Evolutionary conservation across 1,140 invertebrate genomes (phyloP).

Genomic region (Cylas formicarius): DNA sequence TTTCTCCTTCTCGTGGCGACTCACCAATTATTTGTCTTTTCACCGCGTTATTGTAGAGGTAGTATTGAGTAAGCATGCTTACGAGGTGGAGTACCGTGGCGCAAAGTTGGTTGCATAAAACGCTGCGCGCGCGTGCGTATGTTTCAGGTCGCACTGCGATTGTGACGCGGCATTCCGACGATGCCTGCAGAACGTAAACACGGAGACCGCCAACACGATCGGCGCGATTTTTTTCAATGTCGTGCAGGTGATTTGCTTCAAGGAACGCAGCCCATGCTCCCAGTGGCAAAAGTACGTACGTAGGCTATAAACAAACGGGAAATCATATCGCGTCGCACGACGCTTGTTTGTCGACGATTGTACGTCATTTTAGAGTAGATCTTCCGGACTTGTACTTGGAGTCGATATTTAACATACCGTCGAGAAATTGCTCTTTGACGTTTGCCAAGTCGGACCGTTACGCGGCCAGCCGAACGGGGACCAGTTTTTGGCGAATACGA

Average conservation of each 20-base stretch:
- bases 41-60: no score
- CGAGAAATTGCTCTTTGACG: conserved; percentile 15
- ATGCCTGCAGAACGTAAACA: conserved; percentile 59
- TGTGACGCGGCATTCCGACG: conserved; percentile 61
- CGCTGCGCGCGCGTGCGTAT: no score
- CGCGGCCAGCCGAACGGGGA: no score
- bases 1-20: no score
- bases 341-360: conserved; percentile 9
- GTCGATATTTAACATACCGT: conserved; percentile 6
- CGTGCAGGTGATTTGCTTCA: conserved; percentile 60
- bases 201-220: conserved; percentile 59
- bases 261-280: conserved; percentile 56
- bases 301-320: conserved; percentile 16
- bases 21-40: no score
- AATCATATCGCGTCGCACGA: neutral
- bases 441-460: conserved; percentile 22
- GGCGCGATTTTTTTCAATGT: conserved; percentile 65
- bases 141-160: conserved; percentile 57
- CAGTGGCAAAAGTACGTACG: conserved; percentile 53
- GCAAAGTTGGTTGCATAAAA: no score
- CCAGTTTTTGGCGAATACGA: no score
- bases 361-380: conserved; percentile 2
- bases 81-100: no score
- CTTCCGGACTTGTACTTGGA: neutral
- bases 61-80: no score